These are phyloP conservation scores for Ictidomys tridecemlineatus DNA, from an alignment of 2,113 vertebrate genomes.

Conservation along the genomic window DNA sequence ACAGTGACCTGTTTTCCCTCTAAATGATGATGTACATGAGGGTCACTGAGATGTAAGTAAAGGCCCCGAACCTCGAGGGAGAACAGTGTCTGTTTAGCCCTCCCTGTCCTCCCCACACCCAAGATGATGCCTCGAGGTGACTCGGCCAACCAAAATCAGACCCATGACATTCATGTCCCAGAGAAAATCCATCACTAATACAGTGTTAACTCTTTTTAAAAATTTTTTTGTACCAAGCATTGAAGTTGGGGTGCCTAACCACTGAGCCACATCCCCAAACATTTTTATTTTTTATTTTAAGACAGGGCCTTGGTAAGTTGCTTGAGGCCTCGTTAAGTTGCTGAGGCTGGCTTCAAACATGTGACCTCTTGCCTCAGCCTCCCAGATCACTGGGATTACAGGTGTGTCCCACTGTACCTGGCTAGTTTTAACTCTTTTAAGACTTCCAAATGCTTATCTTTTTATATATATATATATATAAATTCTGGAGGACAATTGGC, in stretches of 20 bases:
- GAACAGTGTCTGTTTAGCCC: neutral
- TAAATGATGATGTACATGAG: neutral
- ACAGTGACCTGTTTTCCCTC: neutral
- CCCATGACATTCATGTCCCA: neutral
- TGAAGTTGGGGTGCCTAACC: too few relatives aligned
- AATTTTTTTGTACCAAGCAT: too few relatives aligned
- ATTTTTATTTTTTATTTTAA: too few relatives aligned
- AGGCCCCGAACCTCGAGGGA: neutral
- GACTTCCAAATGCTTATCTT: neutral
- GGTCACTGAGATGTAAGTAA: slow-evolving; percentile 16
- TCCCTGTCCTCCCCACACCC: neutral
- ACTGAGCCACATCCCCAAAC: too few relatives aligned
- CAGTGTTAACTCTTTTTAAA: too few relatives aligned
- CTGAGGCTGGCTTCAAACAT: too few relatives aligned
- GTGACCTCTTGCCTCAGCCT: too few relatives aligned
- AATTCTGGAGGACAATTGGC: neutral
- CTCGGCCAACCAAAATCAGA: neutral
- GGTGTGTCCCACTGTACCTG: neutral
- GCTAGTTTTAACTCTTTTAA: neutral
- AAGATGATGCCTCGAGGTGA: neutral
- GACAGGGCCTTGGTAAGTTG: too few relatives aligned
- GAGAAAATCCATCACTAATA: too few relatives aligned
- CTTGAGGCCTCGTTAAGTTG: too few relatives aligned
- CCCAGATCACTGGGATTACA: too few relatives aligned
- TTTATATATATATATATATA: too few relatives aligned